phyloP scores from a whole-genome alignment of 2,888 invertebrate genomes.

The Octodonta nipae region DNA sequence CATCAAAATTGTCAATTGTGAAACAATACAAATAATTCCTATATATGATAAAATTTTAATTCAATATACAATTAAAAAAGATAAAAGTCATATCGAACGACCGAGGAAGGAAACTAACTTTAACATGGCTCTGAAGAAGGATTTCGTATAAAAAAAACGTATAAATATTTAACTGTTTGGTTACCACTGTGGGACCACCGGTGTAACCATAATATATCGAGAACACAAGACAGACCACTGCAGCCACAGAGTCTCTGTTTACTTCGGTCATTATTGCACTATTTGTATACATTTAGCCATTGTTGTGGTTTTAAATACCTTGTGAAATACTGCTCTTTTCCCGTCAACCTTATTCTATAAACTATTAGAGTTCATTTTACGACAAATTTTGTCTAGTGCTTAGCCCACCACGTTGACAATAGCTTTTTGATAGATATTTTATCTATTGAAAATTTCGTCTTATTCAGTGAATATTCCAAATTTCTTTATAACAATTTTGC shows the following conservation, averaged over 20 bases:
- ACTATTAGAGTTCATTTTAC: slow-evolving; percentile 10
- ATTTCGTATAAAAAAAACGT: no score
- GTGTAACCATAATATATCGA: slow-evolving; percentile 6
- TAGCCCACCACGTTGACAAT: slow-evolving; percentile 15
- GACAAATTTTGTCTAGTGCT: slow-evolving; percentile 9
- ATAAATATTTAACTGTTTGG: slow-evolving; percentile 12
- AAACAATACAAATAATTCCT: not conserved
- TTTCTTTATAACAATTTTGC: slow-evolving; percentile 2
- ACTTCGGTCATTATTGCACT: slow-evolving; percentile 33
- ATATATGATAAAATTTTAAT: not conserved
- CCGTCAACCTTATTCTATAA: slow-evolving; percentile 4
- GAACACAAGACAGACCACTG: slow-evolving; percentile 26
- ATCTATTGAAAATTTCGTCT: slow-evolving; percentile 19
- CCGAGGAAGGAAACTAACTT: no score
- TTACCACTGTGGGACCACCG: slow-evolving; percentile 17
- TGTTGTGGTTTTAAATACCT: slow-evolving; percentile 25
- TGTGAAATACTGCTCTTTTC: slow-evolving; percentile 17
- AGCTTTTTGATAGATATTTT: slow-evolving; percentile 21
- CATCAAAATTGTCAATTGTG: not conserved
- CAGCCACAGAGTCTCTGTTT: slow-evolving; percentile 31
- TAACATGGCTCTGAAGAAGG: no score
- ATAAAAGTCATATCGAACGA: not conserved
- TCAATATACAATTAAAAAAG: not conserved
- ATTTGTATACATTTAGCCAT: slow-evolving; percentile 32
- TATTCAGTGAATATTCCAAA: slow-evolving; percentile 9